Conservation (phyloP, 2,113 vertebrate species). For the Apistogramma diplotaenia region DNA sequence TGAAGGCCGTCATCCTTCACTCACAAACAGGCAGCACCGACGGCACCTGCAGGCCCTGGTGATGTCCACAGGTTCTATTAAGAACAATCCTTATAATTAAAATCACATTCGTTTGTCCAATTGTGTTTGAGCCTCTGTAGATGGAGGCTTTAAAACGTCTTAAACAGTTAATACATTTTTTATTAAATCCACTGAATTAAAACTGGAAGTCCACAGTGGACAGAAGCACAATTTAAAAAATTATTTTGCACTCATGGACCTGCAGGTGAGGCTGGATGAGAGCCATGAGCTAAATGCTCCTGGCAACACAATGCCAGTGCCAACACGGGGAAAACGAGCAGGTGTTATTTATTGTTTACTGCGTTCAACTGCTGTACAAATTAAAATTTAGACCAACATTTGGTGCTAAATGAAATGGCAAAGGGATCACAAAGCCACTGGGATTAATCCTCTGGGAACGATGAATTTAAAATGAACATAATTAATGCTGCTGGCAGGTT, state of each 20-base stretch:
- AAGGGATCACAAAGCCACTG: background rate
- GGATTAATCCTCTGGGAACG: background rate
- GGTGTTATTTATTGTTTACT: background rate
- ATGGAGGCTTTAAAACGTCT: background rate
- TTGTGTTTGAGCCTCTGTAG: background rate
- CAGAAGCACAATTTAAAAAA: background rate
- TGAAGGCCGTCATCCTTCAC: background rate
- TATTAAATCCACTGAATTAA: background rate
- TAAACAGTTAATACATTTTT: background rate
- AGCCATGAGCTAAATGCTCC: background rate
- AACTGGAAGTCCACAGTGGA: background rate
- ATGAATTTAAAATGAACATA: background rate
- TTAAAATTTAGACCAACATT: background rate
- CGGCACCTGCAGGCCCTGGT: background rate
- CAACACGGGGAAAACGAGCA: background rate
- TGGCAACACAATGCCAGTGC: background rate
- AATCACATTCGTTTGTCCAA: background rate
- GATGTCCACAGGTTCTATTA: background rate
- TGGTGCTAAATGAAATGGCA: background rate
- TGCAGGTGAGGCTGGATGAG: background rate
- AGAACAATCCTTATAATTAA: background rate
- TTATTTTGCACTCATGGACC: background rate
- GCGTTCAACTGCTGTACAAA: background rate
- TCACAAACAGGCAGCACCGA: background rate
- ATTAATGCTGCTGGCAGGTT: background rate